phyloP scores from a whole-genome alignment of 2,797 vertebrate genomes.

The Cyprinella venusta region DNA sequence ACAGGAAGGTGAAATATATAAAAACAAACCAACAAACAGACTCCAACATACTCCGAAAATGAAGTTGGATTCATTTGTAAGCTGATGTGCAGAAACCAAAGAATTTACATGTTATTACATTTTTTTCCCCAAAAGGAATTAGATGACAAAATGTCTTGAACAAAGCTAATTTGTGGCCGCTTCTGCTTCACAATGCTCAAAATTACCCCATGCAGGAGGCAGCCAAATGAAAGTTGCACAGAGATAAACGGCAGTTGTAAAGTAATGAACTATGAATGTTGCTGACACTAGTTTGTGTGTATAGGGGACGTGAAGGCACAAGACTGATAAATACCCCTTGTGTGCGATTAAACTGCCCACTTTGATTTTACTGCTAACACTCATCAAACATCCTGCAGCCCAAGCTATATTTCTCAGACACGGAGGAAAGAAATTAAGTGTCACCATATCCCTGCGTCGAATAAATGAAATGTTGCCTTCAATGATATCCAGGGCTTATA shows the following conservation, averaged over 20 bases:
- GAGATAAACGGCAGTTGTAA: constrained; percentile 63
- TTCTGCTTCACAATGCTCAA: constrained; percentile 43
- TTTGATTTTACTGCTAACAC: constrained; percentile 55
- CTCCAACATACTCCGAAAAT: neutral
- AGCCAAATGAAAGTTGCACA: constrained; percentile 42
- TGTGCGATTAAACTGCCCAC: constrained; percentile 69
- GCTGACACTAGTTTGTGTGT: constrained; percentile 62
- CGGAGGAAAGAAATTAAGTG: constrained; percentile 68
- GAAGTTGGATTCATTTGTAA: constrained; percentile 1
- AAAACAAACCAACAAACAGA: constrained; percentile 2
- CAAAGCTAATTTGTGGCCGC: constrained; percentile 14
- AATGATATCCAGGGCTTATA: constrained; percentile 55
- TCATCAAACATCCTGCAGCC: constrained; percentile 49
- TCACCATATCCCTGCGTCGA: constrained; percentile 62
- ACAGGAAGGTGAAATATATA: neutral
- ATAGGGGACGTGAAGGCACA: constrained; percentile 59
- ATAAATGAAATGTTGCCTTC: constrained; percentile 56
- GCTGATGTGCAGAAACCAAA: neutral
- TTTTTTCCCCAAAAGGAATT: neutral
- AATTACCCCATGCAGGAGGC: constrained; percentile 4
- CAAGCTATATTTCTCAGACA: constrained; percentile 63
- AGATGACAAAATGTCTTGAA: constrained; percentile 5
- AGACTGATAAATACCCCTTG: constrained; percentile 68
- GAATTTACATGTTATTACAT: neutral
- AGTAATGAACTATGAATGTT: constrained; percentile 70